These are phyloP conservation scores for Cheilosia soror DNA, from an alignment of 2,888 invertebrate genomes.

Conservation along the genomic window DNA sequence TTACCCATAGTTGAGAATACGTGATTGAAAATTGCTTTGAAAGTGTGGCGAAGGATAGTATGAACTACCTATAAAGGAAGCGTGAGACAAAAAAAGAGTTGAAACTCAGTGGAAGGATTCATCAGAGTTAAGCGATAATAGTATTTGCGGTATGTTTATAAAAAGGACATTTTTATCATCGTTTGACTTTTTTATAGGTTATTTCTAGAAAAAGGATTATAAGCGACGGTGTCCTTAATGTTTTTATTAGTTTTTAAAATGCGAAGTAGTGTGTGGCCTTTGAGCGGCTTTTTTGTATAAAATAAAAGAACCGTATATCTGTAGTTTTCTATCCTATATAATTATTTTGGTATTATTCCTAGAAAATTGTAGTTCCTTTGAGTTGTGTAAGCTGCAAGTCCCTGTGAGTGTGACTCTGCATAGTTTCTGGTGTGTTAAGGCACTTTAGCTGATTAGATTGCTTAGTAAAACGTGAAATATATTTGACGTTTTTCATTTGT, in stretches of 20 bases:
- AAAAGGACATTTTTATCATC: conserved; percentile 8
- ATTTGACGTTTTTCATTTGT: too few relatives aligned
- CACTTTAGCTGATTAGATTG: too few relatives aligned
- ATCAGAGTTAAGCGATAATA: neutral
- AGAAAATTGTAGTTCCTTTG: too few relatives aligned
- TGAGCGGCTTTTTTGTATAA: neutral
- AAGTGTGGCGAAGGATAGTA: neutral
- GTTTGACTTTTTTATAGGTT: neutral
- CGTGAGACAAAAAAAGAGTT: neutral
- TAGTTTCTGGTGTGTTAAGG: too few relatives aligned
- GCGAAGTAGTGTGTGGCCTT: conserved; percentile 3
- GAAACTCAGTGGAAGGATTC: neutral
- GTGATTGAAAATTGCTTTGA: conserved; percentile 13
- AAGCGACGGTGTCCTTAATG: neutral
- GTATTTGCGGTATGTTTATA: neutral
- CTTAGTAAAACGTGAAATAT: too few relatives aligned
- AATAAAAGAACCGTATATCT: neutral
- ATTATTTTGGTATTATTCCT: too few relatives aligned
- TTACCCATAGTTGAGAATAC: conserved; percentile 9
- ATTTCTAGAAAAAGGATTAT: conserved; percentile 3
- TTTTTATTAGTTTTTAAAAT: neutral
- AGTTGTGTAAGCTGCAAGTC: too few relatives aligned
- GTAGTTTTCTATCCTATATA: neutral
- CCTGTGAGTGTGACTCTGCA: too few relatives aligned
- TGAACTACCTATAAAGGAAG: too few relatives aligned